phyloP scores from a whole-genome alignment of 2,888 invertebrate species.

The Halocaridina rubra region DNA sequence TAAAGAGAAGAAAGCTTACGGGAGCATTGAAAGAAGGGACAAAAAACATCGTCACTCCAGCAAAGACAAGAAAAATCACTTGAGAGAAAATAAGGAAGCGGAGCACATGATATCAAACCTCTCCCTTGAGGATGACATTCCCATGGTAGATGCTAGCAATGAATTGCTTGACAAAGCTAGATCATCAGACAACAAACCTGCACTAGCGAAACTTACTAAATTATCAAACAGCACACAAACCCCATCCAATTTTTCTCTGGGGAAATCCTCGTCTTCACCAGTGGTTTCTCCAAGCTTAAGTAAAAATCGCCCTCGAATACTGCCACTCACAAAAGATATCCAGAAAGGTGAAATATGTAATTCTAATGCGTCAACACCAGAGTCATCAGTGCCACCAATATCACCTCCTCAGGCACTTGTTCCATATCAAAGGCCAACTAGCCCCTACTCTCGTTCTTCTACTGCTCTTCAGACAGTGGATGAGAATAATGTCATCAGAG shows the following conservation, averaged over 20 bases:
- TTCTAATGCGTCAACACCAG: slow-evolving; percentile 40
- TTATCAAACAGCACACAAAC: background rate
- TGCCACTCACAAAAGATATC: slow-evolving; percentile 16
- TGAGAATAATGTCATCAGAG: background rate
- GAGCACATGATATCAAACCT: slow-evolving; percentile 25
- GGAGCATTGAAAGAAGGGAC: slow-evolving; percentile 36
- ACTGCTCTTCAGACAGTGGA: slow-evolving; percentile 20
- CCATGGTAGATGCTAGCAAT: slow-evolving; percentile 48
- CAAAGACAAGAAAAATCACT: background rate
- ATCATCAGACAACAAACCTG: background rate
- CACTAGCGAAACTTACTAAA: background rate
- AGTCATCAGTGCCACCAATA: slow-evolving; percentile 33
- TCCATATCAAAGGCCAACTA: background rate
- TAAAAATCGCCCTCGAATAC: slow-evolving; percentile 4
- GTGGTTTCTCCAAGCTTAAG: background rate
- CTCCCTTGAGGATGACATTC: slow-evolving; percentile 54
- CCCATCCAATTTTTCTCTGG: slow-evolving; percentile 36
- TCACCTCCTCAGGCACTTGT: slow-evolving; percentile 10
- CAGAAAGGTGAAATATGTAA: slow-evolving; percentile 6
- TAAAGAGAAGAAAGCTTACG: background rate
- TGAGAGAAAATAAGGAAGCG: background rate
- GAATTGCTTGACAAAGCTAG: background rate
- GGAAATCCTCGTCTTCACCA: slow-evolving; percentile 50
- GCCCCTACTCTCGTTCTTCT: background rate
- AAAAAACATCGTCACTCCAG: background rate